These are phyloP conservation scores for Parascotia fuliginaria DNA, from an alignment of 2,888 invertebrate genomes.

Conservation along the genomic window DNA sequence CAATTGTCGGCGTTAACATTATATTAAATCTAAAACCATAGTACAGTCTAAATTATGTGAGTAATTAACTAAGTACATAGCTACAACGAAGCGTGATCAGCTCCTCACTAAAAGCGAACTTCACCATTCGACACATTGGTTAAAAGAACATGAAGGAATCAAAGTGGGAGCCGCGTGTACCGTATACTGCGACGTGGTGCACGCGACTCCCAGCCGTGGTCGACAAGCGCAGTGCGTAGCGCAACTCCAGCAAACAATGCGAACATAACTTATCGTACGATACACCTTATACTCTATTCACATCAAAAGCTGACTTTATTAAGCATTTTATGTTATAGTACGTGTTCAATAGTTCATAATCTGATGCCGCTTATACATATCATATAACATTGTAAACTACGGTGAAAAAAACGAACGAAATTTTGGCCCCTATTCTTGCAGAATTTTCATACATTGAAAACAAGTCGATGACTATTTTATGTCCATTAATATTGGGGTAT, in stretches of 20 bases:
- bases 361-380: constrained; percentile 12
- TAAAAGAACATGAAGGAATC: constrained; percentile 8
- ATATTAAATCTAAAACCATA: constrained; percentile 29
- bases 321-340: constrained; percentile 35
- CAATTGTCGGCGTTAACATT: constrained; percentile 13
- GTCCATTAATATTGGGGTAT: constrained; percentile 3
- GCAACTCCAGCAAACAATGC: constrained; percentile 29
- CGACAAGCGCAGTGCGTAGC: constrained; percentile 24
- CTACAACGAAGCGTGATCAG: constrained; percentile 35
- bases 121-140: constrained; percentile 10
- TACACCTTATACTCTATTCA: constrained; percentile 42
- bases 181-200: not conserved
- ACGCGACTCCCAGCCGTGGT: constrained; percentile 10
- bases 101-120: constrained; percentile 31
- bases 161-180: constrained; percentile 13
- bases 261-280: constrained; percentile 28
- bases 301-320: constrained; percentile 47
- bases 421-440: constrained; percentile 43
- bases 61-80: constrained; percentile 35
- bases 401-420: constrained; percentile 23
- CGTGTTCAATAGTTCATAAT: no score
- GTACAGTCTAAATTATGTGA: constrained; percentile 30
- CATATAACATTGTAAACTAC: constrained; percentile 16
- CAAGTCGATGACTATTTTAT: not conserved
- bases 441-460: constrained; percentile 9